Evolutionary conservation across 2,797 vertebrate species (phyloP).

Genomic region (Eupleurogrammus muticus): DNA sequence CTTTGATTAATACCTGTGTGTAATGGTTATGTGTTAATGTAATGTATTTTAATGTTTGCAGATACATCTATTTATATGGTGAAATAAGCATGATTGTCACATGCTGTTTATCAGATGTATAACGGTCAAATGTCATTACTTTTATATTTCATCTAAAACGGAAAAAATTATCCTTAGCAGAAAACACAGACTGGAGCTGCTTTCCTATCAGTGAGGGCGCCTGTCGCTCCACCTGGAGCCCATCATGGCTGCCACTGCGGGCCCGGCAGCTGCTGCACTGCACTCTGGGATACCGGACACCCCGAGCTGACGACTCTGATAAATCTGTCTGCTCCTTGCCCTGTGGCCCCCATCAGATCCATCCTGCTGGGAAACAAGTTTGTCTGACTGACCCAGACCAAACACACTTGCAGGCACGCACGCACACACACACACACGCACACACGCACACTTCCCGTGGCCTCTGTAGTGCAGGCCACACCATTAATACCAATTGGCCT

Average conservation of each 20-base stretch:
- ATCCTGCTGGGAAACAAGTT: constrained; percentile 85
- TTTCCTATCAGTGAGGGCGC: constrained; percentile 38
- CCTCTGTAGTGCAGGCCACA: constrained; percentile 58
- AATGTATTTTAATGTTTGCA: not conserved
- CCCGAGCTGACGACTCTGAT: constrained; percentile 81
- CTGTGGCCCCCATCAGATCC: constrained; percentile 85
- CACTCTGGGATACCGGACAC: constrained; percentile 82
- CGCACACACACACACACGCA: constrained; percentile 44
- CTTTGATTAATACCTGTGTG: no score
- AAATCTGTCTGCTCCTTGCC: constrained; percentile 82
- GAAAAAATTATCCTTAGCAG: not conserved
- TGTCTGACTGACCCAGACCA: constrained; percentile 76
- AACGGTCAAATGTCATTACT: not conserved
- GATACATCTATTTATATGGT: not conserved
- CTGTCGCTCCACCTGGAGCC: constrained; percentile 80
- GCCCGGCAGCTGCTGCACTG: constrained; percentile 78
- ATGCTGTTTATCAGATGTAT: not conserved
- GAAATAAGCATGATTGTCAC: not conserved
- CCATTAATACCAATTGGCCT: constrained; percentile 81
- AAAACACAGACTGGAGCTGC: not conserved
- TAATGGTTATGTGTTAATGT: no score
- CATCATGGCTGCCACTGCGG: constrained; percentile 77
- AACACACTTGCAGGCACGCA: constrained; percentile 53
- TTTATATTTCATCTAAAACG: not conserved
- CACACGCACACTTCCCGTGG: constrained; percentile 62